Evolutionary conservation across 2,888 invertebrate species (phyloP), one percentile per base, ranked within the genome.

Genomic region (Dolichomitus sp.): DNA sequence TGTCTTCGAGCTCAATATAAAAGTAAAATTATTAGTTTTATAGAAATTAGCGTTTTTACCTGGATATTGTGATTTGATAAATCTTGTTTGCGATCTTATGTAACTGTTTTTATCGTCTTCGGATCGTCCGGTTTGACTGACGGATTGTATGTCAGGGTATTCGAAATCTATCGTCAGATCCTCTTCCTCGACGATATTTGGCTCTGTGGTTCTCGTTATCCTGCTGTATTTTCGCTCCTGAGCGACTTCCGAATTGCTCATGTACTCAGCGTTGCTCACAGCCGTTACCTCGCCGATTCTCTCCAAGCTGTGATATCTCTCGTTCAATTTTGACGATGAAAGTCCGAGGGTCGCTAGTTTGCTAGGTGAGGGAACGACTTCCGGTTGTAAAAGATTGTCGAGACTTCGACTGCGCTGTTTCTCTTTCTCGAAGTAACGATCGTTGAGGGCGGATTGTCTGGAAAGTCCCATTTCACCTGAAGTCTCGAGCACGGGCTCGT

Each of bases 271-370:
- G 73, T 91, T 93, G 37, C 90, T 92, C 0, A 91, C 93, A 0
- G 92, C 92, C 74, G 82, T 87, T 0, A 87, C 90, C 77, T 93
- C 92, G 3, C 92, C 91, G 68, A 94, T 92, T 87, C 94, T 95
- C 92, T 98, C 98, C 40, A 97, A 96, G 5, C 98, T 98, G 91
- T 97, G 98, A 90, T 98, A 98, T 19, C 99, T 95, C 85, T 97
- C 98, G 92, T 99, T 99, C 6, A 99, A 94, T 73, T 97, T 96
- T 11, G 98, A 97, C 88, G 97, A 97, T 0, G 98, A 98, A 50
- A 98, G 94, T 1, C 98, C 98, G 83, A 98, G 93, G 83, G 96
- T 97, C 0, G 96, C 95, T 27, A 98, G 93, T 86, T 94, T 94
- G 68, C 93, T 93, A 27, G 95, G 95, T 2, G 95, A 95, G 66